Percentiles rank a stretch among this genome's conserved stretches.
phyloP scores from a whole-genome alignment of 1,140 invertebrate genomes.

The Calycopis cecrops region DNA sequence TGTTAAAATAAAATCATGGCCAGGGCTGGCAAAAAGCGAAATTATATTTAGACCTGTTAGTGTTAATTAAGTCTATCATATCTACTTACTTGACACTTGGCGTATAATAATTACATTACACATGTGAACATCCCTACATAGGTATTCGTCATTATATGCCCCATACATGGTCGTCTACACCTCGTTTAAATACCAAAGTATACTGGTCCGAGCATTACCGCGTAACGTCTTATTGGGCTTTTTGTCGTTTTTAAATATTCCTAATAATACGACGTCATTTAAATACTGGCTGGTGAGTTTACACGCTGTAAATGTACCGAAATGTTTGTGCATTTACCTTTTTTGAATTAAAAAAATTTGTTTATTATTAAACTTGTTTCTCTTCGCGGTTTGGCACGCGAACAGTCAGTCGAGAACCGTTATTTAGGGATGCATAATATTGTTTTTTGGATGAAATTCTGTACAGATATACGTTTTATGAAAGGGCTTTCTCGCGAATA shows the following conservation, averaged over 20 bases:
- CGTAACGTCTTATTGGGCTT: constrained; percentile 4
- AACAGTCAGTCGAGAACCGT: no score
- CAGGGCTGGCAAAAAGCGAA: not conserved
- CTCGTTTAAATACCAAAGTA: constrained; percentile 25
- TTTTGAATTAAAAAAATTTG: no score
- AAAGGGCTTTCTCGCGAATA: no score
- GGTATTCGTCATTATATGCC: constrained; percentile 34
- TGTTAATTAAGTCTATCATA: constrained; percentile 15
- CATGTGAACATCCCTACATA: constrained; percentile 20
- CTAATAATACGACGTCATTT: no score
- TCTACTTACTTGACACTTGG: constrained; percentile 13
- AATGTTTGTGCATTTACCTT: no score
- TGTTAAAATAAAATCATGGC: not conserved
- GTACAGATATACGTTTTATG: no score
- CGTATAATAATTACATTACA: constrained; percentile 33
- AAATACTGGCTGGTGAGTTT: no score
- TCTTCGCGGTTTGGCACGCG: no score
- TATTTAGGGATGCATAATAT: no score
- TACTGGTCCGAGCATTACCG: constrained; percentile 16
- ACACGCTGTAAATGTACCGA: no score
- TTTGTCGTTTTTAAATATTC: not conserved
- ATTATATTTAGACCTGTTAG: not conserved
- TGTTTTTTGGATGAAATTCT: no score
- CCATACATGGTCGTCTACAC: constrained; percentile 28
- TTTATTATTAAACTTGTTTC: no score